phyloP scores from a whole-genome alignment of 2,888 invertebrate species.

The Tachina lurida region DNA sequence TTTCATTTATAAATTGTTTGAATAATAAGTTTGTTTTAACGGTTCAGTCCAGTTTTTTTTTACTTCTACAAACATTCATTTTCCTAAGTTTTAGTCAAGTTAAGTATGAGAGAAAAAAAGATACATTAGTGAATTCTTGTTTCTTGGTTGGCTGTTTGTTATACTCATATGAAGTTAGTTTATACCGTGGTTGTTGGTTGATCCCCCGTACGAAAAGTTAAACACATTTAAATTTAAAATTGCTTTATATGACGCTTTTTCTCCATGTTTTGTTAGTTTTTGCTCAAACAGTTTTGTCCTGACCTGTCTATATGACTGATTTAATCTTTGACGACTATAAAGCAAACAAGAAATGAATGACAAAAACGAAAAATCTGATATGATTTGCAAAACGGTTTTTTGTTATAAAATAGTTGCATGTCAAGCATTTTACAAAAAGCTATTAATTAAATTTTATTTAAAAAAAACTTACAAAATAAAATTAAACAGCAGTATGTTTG shows the following conservation, averaged over 20 bases:
- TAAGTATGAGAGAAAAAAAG: conserved; percentile 36
- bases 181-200: conserved; percentile 8
- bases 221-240: conserved; percentile 55
- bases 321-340: conserved; percentile 69
- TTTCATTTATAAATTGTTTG: conserved; percentile 72
- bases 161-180: conserved; percentile 27
- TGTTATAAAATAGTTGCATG: conserved; percentile 52
- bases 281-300: conserved; percentile 55
- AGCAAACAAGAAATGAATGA: conserved; percentile 59
- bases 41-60: conserved; percentile 67
- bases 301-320: conserved; percentile 71
- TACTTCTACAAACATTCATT: conserved; percentile 29
- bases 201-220: conserved; percentile 38
- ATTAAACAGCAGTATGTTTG: not conserved
- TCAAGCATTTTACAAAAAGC: conserved; percentile 56
- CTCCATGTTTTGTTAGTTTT: not conserved
- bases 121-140: conserved; percentile 7
- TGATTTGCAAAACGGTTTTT: conserved; percentile 55
- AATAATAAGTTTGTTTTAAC: conserved; percentile 80
- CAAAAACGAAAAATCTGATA: conserved; percentile 63
- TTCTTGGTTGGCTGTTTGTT: conserved; percentile 11
- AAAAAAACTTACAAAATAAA: conserved; percentile 3
- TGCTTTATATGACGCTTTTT: conserved; percentile 54
- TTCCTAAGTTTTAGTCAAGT: conserved; percentile 17
- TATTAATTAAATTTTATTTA: conserved; percentile 70